Evolutionary conservation across 1,140 invertebrate species (phyloP).

Genomic region (Drosophila truncata): DNA sequence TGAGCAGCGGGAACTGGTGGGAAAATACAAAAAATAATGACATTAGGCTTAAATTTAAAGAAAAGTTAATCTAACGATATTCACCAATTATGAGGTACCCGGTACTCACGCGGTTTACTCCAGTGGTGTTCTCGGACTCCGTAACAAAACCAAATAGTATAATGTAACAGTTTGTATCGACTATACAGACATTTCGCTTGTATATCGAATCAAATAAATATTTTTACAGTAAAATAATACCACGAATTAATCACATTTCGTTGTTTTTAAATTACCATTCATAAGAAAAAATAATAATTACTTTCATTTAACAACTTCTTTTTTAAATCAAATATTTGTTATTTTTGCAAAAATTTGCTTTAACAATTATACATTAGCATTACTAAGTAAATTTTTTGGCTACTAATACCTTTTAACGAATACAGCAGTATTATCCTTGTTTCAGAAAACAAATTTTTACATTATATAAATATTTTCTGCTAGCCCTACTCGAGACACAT

Average conservation of each 20-base stretch:
- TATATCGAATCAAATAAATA: neutral
- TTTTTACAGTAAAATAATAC: neutral
- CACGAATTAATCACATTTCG: neutral
- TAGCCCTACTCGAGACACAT: neutral
- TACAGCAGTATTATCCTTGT: neutral
- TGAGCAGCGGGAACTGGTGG: conserved; percentile 24
- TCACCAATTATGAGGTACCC: neutral
- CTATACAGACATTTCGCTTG: neutral
- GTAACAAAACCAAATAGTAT: neutral
- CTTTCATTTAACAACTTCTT: neutral
- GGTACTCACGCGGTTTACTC: conserved; percentile 2
- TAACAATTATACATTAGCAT: neutral
- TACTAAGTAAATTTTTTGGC: neutral
- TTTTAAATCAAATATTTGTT: neutral
- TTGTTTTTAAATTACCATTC: neutral
- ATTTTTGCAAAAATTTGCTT: neutral
- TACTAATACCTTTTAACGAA: neutral
- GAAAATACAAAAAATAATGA: neutral
- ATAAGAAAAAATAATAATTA: neutral
- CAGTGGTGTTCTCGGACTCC: neutral
- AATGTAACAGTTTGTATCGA: neutral
- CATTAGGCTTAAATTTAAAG: neutral
- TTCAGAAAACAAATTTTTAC: neutral
- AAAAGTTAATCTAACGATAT: neutral
- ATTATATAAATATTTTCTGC: neutral